Evolutionary conservation across 2,888 invertebrate genomes (phyloP), one percentile per base, ranked within the genome.

Genomic region (Pammene aurita): DNA sequence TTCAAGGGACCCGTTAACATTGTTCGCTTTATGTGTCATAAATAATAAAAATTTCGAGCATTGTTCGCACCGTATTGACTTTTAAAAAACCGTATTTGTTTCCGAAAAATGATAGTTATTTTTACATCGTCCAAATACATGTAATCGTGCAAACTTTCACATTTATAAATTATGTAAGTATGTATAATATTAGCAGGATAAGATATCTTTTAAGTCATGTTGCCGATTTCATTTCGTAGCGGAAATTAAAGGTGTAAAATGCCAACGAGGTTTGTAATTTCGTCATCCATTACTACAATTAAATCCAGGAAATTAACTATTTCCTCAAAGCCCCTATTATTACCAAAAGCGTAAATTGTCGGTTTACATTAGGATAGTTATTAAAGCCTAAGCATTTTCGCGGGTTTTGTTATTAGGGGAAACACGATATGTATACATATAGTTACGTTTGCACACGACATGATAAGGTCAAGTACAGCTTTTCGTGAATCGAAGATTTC

Each of bases 1-100:
- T 66, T 54, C 7, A 44, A n/a, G 44, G 54, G 60, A n/a, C 44
- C n/a, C 14, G 44, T 35, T 5, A 35, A n/a, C 60, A 18, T 60
- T 57, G 16, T 42, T 42, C 7, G n/a, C 44, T 44, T 44, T 67
- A 60, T 44, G 35, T n/a, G 16, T 26, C 26, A 26, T 26, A n/a
- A 7, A 35, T 11, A 6, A 16, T 52, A 13, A 38, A n/a, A 35
- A 44, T 35, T 34, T 34, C 34, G 52, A 26, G 13, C 42, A 16
- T 16, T 16, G 41, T 16, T 46, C 5, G 38, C 0, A 10, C 35
- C 10, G 38, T 38, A 14, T 1, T 38, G 9, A 13, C 13, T 57
- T 56, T 56, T 38, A 48, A 48, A 14, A 9, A 18, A 18, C 0
- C 7, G 10, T 42, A 11, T 42, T 11, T 42, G 13, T 42, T 42